Percentiles rank a stretch among this genome's conserved stretches.
phyloP scores from a whole-genome alignment of 1,140 invertebrate species.

The Aleiodes sp. region DNA sequence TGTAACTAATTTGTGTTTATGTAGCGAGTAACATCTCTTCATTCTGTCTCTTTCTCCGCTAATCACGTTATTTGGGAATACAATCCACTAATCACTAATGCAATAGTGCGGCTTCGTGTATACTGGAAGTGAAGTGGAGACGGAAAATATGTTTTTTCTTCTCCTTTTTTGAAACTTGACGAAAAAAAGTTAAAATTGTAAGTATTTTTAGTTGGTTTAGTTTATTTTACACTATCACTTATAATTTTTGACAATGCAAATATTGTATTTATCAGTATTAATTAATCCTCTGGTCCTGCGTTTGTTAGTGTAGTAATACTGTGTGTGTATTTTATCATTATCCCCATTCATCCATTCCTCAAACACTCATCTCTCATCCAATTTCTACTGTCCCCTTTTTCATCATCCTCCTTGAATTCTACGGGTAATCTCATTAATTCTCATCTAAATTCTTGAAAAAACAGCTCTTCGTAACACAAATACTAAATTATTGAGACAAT shows the following conservation, averaged over 20 bases:
- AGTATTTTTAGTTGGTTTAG: slow-evolving; percentile 18
- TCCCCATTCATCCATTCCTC: slow-evolving; percentile 16
- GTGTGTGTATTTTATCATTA: slow-evolving; percentile 23
- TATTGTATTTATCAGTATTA: slow-evolving; percentile 18
- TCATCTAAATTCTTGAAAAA: background rate
- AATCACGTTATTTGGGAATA: slow-evolving; percentile 56
- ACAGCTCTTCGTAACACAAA: background rate
- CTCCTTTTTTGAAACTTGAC: no score
- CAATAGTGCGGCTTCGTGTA: background rate
- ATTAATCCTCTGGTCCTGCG: slow-evolving; percentile 24
- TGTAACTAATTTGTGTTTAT: slow-evolving; percentile 67
- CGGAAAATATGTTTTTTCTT: no score
- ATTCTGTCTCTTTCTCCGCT: slow-evolving; percentile 58
- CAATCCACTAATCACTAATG: slow-evolving; percentile 65
- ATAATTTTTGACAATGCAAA: background rate
- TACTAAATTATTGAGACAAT: background rate
- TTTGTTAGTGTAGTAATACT: slow-evolving; percentile 18
- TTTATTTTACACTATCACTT: background rate
- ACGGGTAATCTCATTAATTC: slow-evolving; percentile 3
- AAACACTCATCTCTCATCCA: slow-evolving; percentile 19
- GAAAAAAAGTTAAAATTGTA: no score
- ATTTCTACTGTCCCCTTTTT: slow-evolving; percentile 37
- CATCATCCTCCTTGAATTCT: slow-evolving; percentile 36
- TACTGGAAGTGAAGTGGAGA: no score
- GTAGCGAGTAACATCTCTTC: slow-evolving; percentile 63